Conservation (phyloP, 2,797 vertebrate genomes). For the Mycteria americana region DNA sequence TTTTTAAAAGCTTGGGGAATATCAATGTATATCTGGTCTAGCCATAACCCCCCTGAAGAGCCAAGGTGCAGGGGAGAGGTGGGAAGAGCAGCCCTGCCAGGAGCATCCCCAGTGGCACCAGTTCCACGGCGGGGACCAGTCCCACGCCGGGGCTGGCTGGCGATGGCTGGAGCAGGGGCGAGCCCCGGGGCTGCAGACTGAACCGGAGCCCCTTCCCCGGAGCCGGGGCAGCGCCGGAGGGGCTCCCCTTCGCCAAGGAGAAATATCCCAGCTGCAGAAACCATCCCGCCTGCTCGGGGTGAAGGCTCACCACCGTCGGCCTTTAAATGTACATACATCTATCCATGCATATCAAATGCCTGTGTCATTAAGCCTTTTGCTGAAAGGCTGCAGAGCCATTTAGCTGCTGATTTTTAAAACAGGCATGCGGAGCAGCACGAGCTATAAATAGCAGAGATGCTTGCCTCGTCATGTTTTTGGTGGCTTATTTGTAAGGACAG, state of each 20-base stretch:
- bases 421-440: not conserved
- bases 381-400: conserved; percentile 45
- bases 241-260: not conserved
- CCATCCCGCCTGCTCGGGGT: not conserved
- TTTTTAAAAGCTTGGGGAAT: not conserved
- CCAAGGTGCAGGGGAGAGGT: not conserved
- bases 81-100: fast-evolving
- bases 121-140: not conserved
- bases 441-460: conserved; percentile 54
- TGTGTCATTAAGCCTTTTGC: not conserved
- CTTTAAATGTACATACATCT: not conserved
- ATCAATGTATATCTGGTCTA: not conserved
- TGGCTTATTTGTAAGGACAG: conserved; percentile 24
- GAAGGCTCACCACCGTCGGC: not conserved
- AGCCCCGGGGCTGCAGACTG: not conserved
- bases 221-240: not conserved
- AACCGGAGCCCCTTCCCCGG: not conserved
- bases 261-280: not conserved
- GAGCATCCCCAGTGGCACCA: not conserved
- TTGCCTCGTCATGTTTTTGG: conserved; percentile 51
- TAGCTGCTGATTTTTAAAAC: conserved; percentile 27
- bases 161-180: fast-evolving
- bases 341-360: not conserved
- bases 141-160: not conserved
- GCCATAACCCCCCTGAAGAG: not conserved